Evolutionary conservation across 2,113 vertebrate genomes (phyloP).

Genomic region (Crocuta crocuta): DNA sequence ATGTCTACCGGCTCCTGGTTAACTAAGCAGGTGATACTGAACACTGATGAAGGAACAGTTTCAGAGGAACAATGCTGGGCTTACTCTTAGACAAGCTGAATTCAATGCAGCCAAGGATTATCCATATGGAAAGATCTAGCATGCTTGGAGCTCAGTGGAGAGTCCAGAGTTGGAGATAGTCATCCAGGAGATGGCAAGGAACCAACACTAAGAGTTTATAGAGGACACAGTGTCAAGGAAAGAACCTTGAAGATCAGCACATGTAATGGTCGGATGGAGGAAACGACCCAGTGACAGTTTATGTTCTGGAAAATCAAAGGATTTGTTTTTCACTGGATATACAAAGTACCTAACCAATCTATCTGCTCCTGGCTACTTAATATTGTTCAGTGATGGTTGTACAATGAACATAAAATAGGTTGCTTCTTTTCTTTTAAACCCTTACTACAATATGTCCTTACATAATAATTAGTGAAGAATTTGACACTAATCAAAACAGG

Average conservation of each 20-base stretch:
- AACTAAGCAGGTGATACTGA: not conserved
- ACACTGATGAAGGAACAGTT: not conserved
- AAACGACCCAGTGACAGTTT: not conserved
- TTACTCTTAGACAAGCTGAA: not conserved
- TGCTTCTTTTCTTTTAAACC: not conserved
- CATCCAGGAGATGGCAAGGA: not conserved
- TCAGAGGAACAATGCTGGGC: accelerated
- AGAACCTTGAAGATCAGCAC: not conserved
- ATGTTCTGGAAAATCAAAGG: not conserved
- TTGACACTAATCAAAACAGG: not conserved
- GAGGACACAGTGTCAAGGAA: not conserved
- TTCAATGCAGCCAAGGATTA: not conserved
- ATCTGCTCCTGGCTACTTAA: not conserved
- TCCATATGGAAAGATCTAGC: not conserved
- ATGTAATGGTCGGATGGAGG: not conserved
- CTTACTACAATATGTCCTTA: not conserved
- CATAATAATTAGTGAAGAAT: not conserved
- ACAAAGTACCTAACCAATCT: not conserved
- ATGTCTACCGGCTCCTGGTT: not conserved
- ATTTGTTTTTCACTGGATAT: not conserved
- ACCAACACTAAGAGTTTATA: accelerated
- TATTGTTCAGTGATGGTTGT: not conserved
- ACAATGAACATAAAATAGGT: not conserved
- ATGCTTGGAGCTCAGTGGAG: not conserved
- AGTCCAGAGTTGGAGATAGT: not conserved